These are phyloP conservation scores for Scatophagus argus DNA, from an alignment of 2,113 vertebrate genomes.

Conservation along the genomic window DNA sequence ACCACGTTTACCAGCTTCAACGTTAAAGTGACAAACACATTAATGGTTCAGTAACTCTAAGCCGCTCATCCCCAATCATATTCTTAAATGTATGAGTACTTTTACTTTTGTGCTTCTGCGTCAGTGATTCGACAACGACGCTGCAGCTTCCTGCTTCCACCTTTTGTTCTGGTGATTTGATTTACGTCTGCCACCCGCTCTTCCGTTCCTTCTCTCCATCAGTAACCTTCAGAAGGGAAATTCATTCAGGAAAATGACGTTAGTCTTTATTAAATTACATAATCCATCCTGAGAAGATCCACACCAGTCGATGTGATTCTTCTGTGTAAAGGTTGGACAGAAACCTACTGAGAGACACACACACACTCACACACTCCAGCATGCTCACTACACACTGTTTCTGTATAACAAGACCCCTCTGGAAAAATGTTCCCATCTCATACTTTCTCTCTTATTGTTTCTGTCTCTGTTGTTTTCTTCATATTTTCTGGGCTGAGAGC, in stretches of 20 bases:
- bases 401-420: slow-evolving; percentile 18
- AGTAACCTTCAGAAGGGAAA: too few species aligned
- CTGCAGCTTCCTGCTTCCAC: too few species aligned
- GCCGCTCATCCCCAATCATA: too few species aligned
- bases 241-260: neutral
- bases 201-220: too few species aligned
- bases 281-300: neutral
- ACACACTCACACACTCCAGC: neutral
- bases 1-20: too few species aligned
- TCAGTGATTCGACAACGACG: too few species aligned
- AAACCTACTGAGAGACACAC: neutral
- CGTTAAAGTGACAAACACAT: too few species aligned
- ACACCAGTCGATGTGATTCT: neutral
- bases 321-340: neutral
- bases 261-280: neutral
- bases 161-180: too few species aligned
- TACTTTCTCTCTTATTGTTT: slow-evolving; percentile 2
- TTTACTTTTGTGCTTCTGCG: too few species aligned
- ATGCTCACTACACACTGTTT: neutral
- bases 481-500: slow-evolving; percentile 26
- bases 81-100: too few species aligned
- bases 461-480: slow-evolving; percentile 51
- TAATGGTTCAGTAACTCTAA: too few species aligned
- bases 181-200: too few species aligned
- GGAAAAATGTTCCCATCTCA: slow-evolving; percentile 20